Evolutionary conservation across 30 jellyfish, hydroid and myxozoan genomes (phyloP), one percentile per base, ranked within the genome.

Genomic region (Chrysaora quinquecirrha): DNA sequence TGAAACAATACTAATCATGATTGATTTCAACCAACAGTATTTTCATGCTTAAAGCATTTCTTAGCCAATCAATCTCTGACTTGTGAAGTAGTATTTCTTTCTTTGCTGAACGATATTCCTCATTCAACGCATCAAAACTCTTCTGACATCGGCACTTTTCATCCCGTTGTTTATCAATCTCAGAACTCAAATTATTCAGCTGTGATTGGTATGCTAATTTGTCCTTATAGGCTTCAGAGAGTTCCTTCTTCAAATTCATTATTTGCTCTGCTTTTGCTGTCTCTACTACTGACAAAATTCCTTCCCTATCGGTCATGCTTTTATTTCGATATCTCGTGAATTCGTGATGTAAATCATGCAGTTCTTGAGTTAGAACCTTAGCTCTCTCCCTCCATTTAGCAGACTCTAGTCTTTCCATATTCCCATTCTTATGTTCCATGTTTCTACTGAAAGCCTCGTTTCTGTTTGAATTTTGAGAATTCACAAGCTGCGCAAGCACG

Each of bases 11-110:
- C n/a, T n/a, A n/a, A n/a, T n/a, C n/a, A n/a, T n/a, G n/a, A n/a
- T n/a, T n/a, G n/a, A n/a, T n/a, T n/a, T n/a, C n/a, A n/a, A n/a
- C n/a, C n/a, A n/a, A n/a, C n/a, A n/a, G n/a, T n/a, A n/a, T 9
- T 16, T 52, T 52, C 29, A 16, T 65, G 34, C 69, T 71, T 14
- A 84, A n/a, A 18, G 95, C 74, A 67, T 64, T 29, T 62, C 88
- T 73, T 77, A 84, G 34, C 95, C 95, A 84, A 50, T 84, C 88
- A 47, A 84, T 78, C 66, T 84, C 95, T 14, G 83, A 75, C 67
- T 84, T 74, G 50, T 69, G 83, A 62, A 84, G 67, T 62, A 84
- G 11, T 16, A 75, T 48, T 48, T 84, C 95, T 64, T 64, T 78
- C 49, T 63, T 84, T 10, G 81, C 84, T 52, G 62, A 30, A 20